Evolutionary conservation across 2,888 invertebrate genomes (phyloP).

Genomic region (Leptinotarsa tumamoca): DNA sequence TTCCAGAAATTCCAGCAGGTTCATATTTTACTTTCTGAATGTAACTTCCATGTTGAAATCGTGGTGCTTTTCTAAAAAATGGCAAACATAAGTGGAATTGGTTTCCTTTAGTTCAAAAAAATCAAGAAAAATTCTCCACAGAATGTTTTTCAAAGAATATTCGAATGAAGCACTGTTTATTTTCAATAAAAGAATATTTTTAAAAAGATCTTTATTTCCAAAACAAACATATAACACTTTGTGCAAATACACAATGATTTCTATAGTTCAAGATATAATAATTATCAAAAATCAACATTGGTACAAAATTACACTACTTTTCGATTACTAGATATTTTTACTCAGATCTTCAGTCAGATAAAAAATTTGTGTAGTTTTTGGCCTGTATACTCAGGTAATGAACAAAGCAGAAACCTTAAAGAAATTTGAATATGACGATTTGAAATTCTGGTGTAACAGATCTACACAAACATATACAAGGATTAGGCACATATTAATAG

Average conservation of each 20-base stretch:
- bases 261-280: conserved; percentile 40
- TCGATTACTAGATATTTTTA: conserved; percentile 7
- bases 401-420: neutral
- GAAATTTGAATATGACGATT: neutral
- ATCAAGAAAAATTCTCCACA: too few species aligned
- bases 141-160: too few species aligned
- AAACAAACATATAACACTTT: conserved; percentile 48
- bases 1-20: too few species aligned
- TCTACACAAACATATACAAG: conserved; percentile 31
- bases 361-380: conserved; percentile 2
- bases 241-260: conserved; percentile 43
- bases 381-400: neutral
- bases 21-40: too few species aligned
- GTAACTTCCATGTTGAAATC: too few species aligned
- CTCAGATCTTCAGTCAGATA: conserved; percentile 13
- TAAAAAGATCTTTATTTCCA: conserved; percentile 22
- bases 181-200: conserved; percentile 17
- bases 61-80: too few species aligned
- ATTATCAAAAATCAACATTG: conserved; percentile 43
- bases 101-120: too few species aligned
- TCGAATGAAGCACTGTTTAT: neutral
- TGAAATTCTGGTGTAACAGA: neutral
- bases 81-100: too few species aligned
- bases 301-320: conserved; percentile 44
- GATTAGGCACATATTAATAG: conserved; percentile 36